Conservation (phyloP, 2,113 vertebrate species). For the Shinisaurus crocodilurus region DNA sequence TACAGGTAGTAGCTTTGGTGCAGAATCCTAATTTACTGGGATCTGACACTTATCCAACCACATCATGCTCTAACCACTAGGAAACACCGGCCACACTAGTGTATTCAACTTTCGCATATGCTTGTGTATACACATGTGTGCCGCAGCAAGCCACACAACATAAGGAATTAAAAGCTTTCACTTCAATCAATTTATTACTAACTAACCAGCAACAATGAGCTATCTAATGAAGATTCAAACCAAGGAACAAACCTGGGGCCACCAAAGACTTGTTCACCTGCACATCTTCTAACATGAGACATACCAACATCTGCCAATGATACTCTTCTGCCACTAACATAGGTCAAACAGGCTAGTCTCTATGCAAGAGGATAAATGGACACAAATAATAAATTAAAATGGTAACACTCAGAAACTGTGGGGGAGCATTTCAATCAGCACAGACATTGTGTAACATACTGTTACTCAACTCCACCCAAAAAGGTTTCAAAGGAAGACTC, state of each 20-base stretch:
- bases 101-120: not conserved
- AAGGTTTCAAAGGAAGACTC: not conserved
- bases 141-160: not conserved
- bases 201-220: not conserved
- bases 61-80: not conserved
- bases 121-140: not conserved
- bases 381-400: not conserved
- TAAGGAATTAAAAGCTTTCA: not conserved
- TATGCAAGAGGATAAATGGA: not conserved
- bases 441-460: not conserved
- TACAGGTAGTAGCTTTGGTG: not conserved
- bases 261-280: not conserved
- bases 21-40: not conserved
- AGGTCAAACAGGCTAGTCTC: not conserved
- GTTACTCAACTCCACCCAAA: not conserved
- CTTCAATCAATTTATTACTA: not conserved
- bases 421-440: not conserved
- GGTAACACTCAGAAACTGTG: not conserved
- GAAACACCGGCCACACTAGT: not conserved
- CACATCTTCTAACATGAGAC: not conserved
- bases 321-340: not conserved
- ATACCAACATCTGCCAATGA: not conserved
- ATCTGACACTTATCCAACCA: not conserved
- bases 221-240: not conserved
- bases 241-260: not conserved